Conservation (phyloP, 92 coral and sea anemone species). For the Zoanthus sociatus region DNA sequence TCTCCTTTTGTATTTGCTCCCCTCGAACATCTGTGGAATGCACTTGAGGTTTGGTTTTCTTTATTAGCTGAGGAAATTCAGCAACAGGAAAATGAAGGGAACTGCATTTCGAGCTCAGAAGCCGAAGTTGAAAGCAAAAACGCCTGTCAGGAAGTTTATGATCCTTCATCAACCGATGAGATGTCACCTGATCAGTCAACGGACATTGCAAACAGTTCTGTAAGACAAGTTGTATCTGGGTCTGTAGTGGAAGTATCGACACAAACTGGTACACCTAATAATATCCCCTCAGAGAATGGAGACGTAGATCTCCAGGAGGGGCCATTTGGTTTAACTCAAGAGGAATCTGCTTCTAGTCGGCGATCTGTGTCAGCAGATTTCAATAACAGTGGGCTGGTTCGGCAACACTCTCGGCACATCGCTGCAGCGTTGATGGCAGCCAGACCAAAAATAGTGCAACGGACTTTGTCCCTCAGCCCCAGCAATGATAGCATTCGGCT, state of each 20-base stretch:
- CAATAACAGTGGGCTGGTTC: slow-evolving; percentile 35
- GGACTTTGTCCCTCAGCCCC: slow-evolving; percentile 36
- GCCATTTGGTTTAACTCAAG: neutral
- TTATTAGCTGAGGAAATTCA: slow-evolving; percentile 58
- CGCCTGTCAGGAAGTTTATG: neutral
- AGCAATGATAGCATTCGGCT: slow-evolving; percentile 62
- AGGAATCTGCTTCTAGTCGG: neutral
- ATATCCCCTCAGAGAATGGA: neutral
- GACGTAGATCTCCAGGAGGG: neutral
- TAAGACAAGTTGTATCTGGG: neutral
- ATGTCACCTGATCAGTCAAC: neutral
- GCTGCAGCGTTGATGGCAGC: slow-evolving; percentile 67
- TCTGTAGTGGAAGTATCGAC: neutral
- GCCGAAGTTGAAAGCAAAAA: neutral
- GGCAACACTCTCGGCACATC: slow-evolving; percentile 57
- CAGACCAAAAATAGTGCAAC: slow-evolving; percentile 56
- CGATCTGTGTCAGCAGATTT: slow-evolving; percentile 49
- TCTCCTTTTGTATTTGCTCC: slow-evolving; percentile 63
- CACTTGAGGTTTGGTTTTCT: slow-evolving; percentile 64
- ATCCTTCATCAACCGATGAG: neutral
- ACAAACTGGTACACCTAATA: neutral
- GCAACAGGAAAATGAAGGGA: slow-evolving; percentile 56
- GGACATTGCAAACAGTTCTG: neutral
- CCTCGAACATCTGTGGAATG: slow-evolving; percentile 67
- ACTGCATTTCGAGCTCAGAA: neutral